phyloP scores from a whole-genome alignment of 2,113 vertebrate species.

The Gracilinanus agilis region DNA sequence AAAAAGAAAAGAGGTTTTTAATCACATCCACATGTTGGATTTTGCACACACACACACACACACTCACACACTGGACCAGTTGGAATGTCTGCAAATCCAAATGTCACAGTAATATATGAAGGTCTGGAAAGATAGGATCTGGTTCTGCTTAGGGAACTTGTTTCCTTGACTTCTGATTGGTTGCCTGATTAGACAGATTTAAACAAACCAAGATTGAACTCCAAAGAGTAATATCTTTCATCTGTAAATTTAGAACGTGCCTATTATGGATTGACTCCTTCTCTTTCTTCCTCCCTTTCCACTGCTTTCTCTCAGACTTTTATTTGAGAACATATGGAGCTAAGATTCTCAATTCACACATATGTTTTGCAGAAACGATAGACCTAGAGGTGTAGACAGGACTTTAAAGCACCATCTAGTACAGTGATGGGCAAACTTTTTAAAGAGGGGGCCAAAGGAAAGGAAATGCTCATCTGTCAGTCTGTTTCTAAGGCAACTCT shows the following conservation, averaged over 20 bases:
- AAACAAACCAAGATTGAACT: slow-evolving; percentile 66
- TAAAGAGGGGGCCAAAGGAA: no score
- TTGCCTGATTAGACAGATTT: slow-evolving; percentile 49
- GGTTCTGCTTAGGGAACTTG: slow-evolving; percentile 72
- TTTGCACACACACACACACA: not conserved
- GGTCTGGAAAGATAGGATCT: slow-evolving; percentile 73
- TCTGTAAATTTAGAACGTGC: slow-evolving; percentile 45
- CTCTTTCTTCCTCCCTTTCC: not conserved
- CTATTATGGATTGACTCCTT: not conserved
- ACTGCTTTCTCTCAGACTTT: not conserved
- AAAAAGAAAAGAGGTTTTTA: slow-evolving; percentile 64
- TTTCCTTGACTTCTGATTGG: not conserved
- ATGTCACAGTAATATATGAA: slow-evolving; percentile 69
- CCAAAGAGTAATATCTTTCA: slow-evolving; percentile 53
- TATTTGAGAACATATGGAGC: not conserved
- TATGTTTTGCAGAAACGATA: not conserved
- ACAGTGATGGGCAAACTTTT: no score
- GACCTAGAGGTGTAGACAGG: not conserved
- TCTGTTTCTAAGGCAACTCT: no score
- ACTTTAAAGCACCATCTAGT: not conserved
- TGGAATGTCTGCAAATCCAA: slow-evolving; percentile 77
- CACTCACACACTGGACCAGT: slow-evolving; percentile 46
- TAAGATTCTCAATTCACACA: not conserved
- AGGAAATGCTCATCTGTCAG: no score
- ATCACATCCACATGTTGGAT: slow-evolving; percentile 75